Evolutionary conservation across 2,888 invertebrate species (phyloP).

Genomic region (Suillia variegata): DNA sequence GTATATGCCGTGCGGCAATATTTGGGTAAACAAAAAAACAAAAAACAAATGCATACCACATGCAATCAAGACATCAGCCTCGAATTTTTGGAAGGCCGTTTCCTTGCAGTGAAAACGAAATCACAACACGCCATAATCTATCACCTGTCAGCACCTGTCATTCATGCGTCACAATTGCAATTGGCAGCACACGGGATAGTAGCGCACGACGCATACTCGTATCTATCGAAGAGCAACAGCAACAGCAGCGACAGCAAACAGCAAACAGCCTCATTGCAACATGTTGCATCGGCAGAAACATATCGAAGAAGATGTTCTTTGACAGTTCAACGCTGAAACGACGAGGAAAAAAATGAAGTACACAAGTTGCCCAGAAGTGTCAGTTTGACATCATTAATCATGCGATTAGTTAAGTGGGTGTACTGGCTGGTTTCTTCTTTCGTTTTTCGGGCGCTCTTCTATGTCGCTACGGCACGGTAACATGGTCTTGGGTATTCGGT

Average conservation of each 20-base stretch:
- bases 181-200: conserved; percentile 41
- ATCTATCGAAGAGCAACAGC: not conserved
- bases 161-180: conserved; percentile 55
- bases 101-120: conserved; percentile 3
- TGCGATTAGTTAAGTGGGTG: conserved; percentile 58
- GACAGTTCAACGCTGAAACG: not conserved
- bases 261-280: conserved; percentile 24
- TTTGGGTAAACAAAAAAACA: not conserved
- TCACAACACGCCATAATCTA: conserved; percentile 49
- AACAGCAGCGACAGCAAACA: conserved; percentile 17
- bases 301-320: not conserved
- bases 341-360: not conserved
- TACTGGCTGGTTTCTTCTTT: conserved; percentile 29
- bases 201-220: not conserved
- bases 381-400: conserved; percentile 55
- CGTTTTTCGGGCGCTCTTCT: not conserved
- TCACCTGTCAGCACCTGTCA: conserved; percentile 62
- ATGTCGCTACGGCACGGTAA: not conserved
- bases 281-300: conserved; percentile 1
- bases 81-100: not conserved
- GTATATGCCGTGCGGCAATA: too few relatives aligned
- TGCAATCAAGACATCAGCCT: conserved; percentile 18
- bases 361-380: not conserved
- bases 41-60: conserved; percentile 2
- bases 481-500: too few relatives aligned